Conservation (phyloP, 2,797 vertebrate genomes). For the Parotocinclus haroldoi region DNA sequence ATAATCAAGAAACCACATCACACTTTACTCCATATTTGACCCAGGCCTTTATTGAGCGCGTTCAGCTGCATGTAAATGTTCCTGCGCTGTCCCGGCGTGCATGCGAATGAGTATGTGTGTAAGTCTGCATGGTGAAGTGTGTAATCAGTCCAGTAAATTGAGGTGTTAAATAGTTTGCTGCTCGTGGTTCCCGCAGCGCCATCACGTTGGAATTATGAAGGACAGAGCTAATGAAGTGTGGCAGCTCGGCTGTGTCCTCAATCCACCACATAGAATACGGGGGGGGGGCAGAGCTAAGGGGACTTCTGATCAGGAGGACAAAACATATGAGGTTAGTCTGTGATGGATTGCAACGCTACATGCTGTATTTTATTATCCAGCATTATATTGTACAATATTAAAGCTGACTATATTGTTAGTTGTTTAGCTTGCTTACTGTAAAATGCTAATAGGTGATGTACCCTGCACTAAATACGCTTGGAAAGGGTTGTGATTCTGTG, state of each 20-base stretch:
- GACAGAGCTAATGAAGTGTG: constrained; percentile 40
- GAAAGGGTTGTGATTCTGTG: no score
- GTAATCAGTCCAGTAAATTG: constrained; percentile 31
- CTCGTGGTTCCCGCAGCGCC: constrained; percentile 22
- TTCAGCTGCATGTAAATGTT: constrained; percentile 21
- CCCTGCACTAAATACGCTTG: no score
- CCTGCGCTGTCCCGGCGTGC: constrained; percentile 9
- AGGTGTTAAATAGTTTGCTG: constrained; percentile 19
- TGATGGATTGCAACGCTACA: constrained; percentile 3
- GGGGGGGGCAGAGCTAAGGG: constrained; percentile 16
- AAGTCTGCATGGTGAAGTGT: constrained; percentile 13
- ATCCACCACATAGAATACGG: constrained; percentile 15
- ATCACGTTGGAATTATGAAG: constrained; percentile 43
- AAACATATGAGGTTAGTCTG: constrained; percentile 16
- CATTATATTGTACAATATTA: not conserved
- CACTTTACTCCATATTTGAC: constrained; percentile 12
- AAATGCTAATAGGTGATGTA: no score
- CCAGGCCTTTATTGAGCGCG: not conserved
- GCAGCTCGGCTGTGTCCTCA: constrained; percentile 27
- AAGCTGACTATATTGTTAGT: no score
- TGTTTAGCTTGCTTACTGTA: no score
- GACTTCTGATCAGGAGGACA: constrained; percentile 22
- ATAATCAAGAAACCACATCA: not conserved
- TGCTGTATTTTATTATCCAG: not conserved
- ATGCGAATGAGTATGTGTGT: constrained; percentile 8